Evolutionary conservation across 2,888 invertebrate genomes (phyloP), one percentile per base, ranked within the genome.

Genomic region (Thymelicus acteon): DNA sequence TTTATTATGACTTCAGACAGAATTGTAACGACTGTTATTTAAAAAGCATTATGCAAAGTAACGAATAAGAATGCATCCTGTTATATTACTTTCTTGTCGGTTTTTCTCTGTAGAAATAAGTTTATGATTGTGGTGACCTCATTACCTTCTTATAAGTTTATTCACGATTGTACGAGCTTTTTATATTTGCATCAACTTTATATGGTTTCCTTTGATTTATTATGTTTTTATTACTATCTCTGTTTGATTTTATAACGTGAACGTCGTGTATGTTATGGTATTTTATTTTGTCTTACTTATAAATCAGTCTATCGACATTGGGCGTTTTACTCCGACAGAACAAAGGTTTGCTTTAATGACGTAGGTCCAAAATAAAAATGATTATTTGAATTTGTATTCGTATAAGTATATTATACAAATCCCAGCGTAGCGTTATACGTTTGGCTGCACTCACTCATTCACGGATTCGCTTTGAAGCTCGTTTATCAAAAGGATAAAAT

Each of bases 401-500:
- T 31, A 3, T 31, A 31, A 31, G 19, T 31, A 31, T 31, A 31
- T 5, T 31, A 31, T 54, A 54, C 54, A 19, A 54, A 24, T 24
- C 54, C 10, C 12, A 15, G 6, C 24, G 54, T 54, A 54, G 24
- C 52, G 12, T 54, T 54, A 54, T 54, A 54, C 15, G 49, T 7
- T 52, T 52, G 49, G 15, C 15, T 52, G 15, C 31, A 57, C 57
- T 31, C 12, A 6, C 13, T 31, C 57, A 57, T 57, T 31, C 31
- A 24, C 10, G 7, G 57, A 31, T 57, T 31, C 57, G 49, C 57
- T 57, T 57, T 58, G 58, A 37, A 39, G 37, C 58, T 37, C 58
- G 58, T 58, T 58, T 58, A 58, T 39, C 58, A 58, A 58, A 39
- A 58, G 58, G 58, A 58, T 58, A 58, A 58, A 58, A 39, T 58